Evolutionary conservation across 1,140 invertebrate genomes (phyloP), one percentile per base, ranked within the genome.

Genomic region (Pygmarrhopalites habei): DNA sequence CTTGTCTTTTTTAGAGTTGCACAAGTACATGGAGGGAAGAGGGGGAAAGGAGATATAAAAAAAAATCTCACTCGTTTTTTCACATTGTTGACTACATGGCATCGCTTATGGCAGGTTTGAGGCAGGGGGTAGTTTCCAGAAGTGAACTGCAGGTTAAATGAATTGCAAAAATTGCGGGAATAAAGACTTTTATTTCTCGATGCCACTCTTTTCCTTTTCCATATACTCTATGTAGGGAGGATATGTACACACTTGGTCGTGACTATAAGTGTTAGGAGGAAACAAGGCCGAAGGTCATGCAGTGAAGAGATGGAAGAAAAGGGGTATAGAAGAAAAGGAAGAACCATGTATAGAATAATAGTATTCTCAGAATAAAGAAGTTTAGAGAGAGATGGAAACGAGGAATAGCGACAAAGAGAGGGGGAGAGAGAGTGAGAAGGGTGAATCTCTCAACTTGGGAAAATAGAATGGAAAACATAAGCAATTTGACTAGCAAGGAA

Each of bases 401-500:
- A n/a, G 44, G 44, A 47, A 21, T n/a, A 47, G 44, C 4, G n/a
- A 25, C 7, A 47, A 5, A 47, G 19, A 5, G 19, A 7, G 44
- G 19, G n/a, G 44, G 23, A 47, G 5, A 47, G 19, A 47, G 44
- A 35, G 32, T 15, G 15, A 35, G 32, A 7, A 7, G 5, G 15
- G 32, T 5, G 5, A 35, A 35, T 35, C 32, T 35, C 32, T 46
- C 17, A 1, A 44, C 25, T 44, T 32, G 46, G 43, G 1, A 21
- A 51, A 60, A 60, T 29, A 32, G 26, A 52, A 52, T 52, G 59
- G 58, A 66, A 66, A 62, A 46, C 49, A 46, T 30, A 66, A 58
- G 56, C 43, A 56, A 62, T 62, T 63, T 57, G 60, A 62, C 32
- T 56, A 26, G 60, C 32, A 62, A n/a, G 60, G 53, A 57, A 58